Evolutionary conservation across 2,888 invertebrate species (phyloP).

Genomic region (Metellina segmentata): DNA sequence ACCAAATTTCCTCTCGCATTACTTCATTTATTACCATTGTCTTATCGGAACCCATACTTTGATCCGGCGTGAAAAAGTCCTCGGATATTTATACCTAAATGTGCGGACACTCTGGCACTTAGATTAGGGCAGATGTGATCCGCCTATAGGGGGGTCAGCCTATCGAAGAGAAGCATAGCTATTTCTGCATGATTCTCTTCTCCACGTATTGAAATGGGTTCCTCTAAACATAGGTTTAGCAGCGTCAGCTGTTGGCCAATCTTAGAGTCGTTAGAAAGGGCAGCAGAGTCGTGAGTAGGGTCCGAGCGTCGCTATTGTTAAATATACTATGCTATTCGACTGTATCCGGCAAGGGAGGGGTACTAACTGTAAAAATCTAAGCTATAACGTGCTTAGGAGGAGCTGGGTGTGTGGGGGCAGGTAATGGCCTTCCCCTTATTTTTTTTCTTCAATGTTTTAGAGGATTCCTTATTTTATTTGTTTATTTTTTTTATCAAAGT

Average conservation of each 20-base stretch:
- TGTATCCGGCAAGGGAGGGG: slow-evolving; percentile 57
- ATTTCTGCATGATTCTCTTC: slow-evolving; percentile 12
- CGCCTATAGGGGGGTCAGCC: slow-evolving; percentile 6
- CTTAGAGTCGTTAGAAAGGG: slow-evolving; percentile 45
- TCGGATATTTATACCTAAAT: too few relatives aligned
- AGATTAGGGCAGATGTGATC: slow-evolving; percentile 40
- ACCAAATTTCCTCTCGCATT: neutral
- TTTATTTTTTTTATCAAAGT: slow-evolving; percentile 3
- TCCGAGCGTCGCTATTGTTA: slow-evolving; percentile 46
- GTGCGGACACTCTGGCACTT: neutral
- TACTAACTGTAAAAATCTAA: slow-evolving; percentile 35
- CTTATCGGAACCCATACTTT: slow-evolving; percentile 16
- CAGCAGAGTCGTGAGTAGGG: slow-evolving; percentile 36
- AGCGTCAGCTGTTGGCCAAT: slow-evolving; percentile 35
- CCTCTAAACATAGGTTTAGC: slow-evolving; percentile 46
- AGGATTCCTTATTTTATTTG: neutral
- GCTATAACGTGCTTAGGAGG: slow-evolving; percentile 5
- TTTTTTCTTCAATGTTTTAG: slow-evolving; percentile 8
- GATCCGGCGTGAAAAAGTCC: too few relatives aligned
- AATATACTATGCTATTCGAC: slow-evolving; percentile 18
- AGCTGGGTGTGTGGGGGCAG: slow-evolving; percentile 1
- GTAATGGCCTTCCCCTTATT: slow-evolving; percentile 28
- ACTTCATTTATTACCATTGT: slow-evolving; percentile 14
- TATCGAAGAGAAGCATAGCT: slow-evolving; percentile 9
- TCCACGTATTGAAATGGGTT: slow-evolving; percentile 41